A percentile compares a stretch with the other conserved stretches of the same genome.
Evolutionary conservation across 2,888 invertebrate species (phyloP).

Genomic region (Andrena camellia): DNA sequence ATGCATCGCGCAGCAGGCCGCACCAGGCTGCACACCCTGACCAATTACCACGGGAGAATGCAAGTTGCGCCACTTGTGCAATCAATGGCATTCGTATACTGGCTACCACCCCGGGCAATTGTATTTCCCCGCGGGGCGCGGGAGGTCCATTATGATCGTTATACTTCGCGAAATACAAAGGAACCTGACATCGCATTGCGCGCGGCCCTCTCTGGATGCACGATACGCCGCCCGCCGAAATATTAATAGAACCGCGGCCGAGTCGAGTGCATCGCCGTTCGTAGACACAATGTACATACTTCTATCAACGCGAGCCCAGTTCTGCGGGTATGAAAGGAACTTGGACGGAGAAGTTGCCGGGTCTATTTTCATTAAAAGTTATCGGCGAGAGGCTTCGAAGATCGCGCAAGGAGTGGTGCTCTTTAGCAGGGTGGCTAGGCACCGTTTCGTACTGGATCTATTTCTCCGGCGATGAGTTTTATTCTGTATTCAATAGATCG

Average conservation of each 20-base stretch:
- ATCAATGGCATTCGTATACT: slow-evolving; percentile 71
- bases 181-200: slow-evolving; percentile 44
- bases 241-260: slow-evolving; percentile 51
- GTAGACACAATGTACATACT: slow-evolving; percentile 29
- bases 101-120: slow-evolving; percentile 61
- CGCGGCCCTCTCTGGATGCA: slow-evolving; percentile 23
- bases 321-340: slow-evolving; percentile 30
- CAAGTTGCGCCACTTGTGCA: slow-evolving; percentile 73
- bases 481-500: too few relatives aligned
- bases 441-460: too few relatives aligned
- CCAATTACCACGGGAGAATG: slow-evolving; percentile 72
- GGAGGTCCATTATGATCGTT: slow-evolving; percentile 67
- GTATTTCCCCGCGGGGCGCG: slow-evolving; percentile 54
- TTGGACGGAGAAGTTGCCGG: not conserved
- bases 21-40: slow-evolving; percentile 42
- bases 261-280: slow-evolving; percentile 29
- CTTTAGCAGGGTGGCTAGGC: too few relatives aligned
- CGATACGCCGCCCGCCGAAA: slow-evolving; percentile 35
- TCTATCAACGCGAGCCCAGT: slow-evolving; percentile 44
- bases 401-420: too few relatives aligned
- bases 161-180: slow-evolving; percentile 69
- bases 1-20: slow-evolving; percentile 31
- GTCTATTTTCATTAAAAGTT: slow-evolving; percentile 5
- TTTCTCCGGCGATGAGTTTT: too few relatives aligned
- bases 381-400: not conserved